These are phyloP conservation scores for Tetrax tetrax DNA, from an alignment of 2,113 vertebrate genomes.

Conservation along the genomic window DNA sequence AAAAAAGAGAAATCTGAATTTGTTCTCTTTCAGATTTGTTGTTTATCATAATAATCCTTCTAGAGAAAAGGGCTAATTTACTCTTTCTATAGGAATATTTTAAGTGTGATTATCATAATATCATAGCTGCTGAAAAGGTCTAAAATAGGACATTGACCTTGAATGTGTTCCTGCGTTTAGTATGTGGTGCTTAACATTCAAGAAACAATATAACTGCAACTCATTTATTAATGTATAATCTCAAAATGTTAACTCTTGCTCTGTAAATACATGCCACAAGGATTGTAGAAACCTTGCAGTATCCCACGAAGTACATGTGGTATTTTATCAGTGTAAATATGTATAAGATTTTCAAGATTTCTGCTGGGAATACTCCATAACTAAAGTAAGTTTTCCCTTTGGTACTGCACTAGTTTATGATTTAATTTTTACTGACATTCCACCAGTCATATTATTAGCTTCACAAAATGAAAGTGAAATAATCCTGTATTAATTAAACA, in stretches of 20 bases:
- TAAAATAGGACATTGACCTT: slow-evolving; percentile 81
- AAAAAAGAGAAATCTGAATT: slow-evolving; percentile 34
- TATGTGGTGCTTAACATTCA: slow-evolving; percentile 78
- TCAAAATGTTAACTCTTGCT: slow-evolving; percentile 75
- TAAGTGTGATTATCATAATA: slow-evolving; percentile 83
- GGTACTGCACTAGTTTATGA: slow-evolving; percentile 77
- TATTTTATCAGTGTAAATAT: slow-evolving; percentile 69
- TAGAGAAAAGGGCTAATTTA: slow-evolving; percentile 81
- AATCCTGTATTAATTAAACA: slow-evolving; percentile 83
- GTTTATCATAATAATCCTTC: slow-evolving; percentile 80
- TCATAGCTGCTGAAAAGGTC: slow-evolving; percentile 79
- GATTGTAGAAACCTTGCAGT: slow-evolving; percentile 61
- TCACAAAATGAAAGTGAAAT: slow-evolving; percentile 82
- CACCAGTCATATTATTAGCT: slow-evolving; percentile 79
- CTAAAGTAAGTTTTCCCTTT: slow-evolving; percentile 74
- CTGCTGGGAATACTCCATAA: slow-evolving; percentile 70
- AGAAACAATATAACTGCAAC: slow-evolving; percentile 76
- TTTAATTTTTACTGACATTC: slow-evolving; percentile 84
- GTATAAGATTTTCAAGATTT: slow-evolving; percentile 75
- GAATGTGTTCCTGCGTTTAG: slow-evolving; percentile 74
- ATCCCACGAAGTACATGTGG: slow-evolving; percentile 50
- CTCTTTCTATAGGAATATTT: slow-evolving; percentile 83
- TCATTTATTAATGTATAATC: slow-evolving; percentile 77
- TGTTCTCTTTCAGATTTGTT: slow-evolving; percentile 71
- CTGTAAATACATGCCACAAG: slow-evolving; percentile 68